Evolutionary conservation across 2,113 vertebrate genomes (phyloP), one percentile per base, ranked within the genome.

Genomic region (Sylvicapra grimmia): DNA sequence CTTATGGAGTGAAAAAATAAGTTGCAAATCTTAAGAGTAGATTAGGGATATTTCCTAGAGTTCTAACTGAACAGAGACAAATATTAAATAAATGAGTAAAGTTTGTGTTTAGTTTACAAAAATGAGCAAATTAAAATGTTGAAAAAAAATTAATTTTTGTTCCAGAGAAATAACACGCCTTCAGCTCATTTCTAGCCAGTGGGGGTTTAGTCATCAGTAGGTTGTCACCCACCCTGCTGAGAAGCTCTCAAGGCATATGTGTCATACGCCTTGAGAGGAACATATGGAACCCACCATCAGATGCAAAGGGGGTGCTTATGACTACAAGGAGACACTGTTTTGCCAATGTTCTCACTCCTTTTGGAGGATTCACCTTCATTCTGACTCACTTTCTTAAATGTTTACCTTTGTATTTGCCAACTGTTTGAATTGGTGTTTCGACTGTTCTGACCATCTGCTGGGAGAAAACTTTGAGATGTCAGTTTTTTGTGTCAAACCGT

Each of bases 321-420:
- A 92, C 36, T 58, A 4, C 90, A 23, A 21, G 33, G 59, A 97
- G 36, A 25, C 29, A 3, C 8, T 27, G 65, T 3, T 75, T 94
- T 97, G 89, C 93, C 56, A 25, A 47, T 23, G 84, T 56, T 65
- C 63, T 49, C 6, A 31, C 11, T 65, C 97, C 36, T 40, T 85
- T 75, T 15, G 94, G 96, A 58, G 97, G 84, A 58, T 31, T 97
- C 93, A 96, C 97, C 89, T 98, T 98, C 79, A 89, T 86, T 93
- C 82, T 91, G 94, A 93, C 11, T 31, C 36, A 65, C 96, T 56
- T 77, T 97, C 96, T 96, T 95, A 89, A 96, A 96, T 97, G 96
- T 97, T 98, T 98, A 94, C 97, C 96, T 97, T 72, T 44, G 68
- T 82, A 97, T 97, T 90, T 97, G 94, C 96, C 97, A 98, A 75